Evolutionary conservation across 2,888 invertebrate species (phyloP), one percentile per base, ranked within the genome.

Genomic region (Gastracanthus pulcherrimus): DNA sequence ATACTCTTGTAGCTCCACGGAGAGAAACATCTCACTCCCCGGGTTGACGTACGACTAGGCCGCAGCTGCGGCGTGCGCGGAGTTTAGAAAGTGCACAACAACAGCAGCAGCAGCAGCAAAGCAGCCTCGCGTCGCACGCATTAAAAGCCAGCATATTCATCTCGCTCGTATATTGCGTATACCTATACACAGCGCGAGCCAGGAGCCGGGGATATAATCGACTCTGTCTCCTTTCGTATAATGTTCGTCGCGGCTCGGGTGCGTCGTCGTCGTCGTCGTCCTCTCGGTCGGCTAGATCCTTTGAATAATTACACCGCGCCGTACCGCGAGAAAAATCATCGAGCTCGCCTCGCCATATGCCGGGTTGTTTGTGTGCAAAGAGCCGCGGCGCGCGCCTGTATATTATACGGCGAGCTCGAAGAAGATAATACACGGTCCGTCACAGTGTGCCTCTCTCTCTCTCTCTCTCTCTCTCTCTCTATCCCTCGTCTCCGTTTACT

Each of bases 321-420:
- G 41, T 34, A 36, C 41, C 67, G 72, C 38, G 84, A 84, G 88
- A 88, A 89, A 89, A 89, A 89, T 89, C 87, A 86, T 87, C 86
- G 87, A 84, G 86, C n/a, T n/a, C n/a, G 45, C 19, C 77, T 55
- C 88, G 87, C 90, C 90, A 90, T 90, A 90, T 90, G 90, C 88
- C 84, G 86, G 83, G 85, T 83, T 86, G 86, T 86, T 86, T 85
- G 85, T n/a, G 45, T 66, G 74, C 79, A 60, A 71, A 55, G 48
- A 36, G 38, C 36, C 9, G 58, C 58, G 85, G 74, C n/a, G n/a
- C 58, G 78, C 19, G n/a, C 29, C 38, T 23, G 58, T 16, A 7
- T 36, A 45, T 67, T 45, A 45, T n/a, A n/a, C n/a, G n/a, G n/a
- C n/a, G 81, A 71, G 84, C 80, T 84, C 81, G 84, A 85, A 84